phyloP scores from a whole-genome alignment of 92 coral and sea anemone species.

The Porites rus region DNA sequence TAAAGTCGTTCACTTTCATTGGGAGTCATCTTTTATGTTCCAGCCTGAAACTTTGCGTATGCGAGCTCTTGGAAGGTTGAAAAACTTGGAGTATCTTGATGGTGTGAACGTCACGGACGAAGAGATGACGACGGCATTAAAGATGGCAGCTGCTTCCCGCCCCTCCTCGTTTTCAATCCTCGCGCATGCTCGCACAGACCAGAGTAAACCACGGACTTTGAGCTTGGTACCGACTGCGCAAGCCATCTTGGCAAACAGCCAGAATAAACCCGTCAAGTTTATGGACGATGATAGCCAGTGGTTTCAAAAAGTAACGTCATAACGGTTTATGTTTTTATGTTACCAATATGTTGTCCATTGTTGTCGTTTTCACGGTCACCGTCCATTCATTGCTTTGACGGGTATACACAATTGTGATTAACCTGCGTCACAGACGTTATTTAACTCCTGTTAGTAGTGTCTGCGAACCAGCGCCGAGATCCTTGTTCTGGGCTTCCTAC shows the following conservation, averaged over 20 bases:
- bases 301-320: constrained; percentile 56
- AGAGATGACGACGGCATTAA: constrained; percentile 83
- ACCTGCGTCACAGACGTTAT: no score
- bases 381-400: no score
- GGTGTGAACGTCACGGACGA: constrained; percentile 79
- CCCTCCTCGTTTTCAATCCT: constrained; percentile 92
- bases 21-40: neutral
- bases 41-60: constrained; percentile 86
- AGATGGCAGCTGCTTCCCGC: constrained; percentile 95
- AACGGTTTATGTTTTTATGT: neutral
- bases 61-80: constrained; percentile 90
- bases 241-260: constrained; percentile 76
- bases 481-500: no score
- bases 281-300: constrained; percentile 93
- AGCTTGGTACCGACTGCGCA: constrained; percentile 91
- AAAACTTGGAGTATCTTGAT: constrained; percentile 83
- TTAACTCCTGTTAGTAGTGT: no score
- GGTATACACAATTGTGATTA: no score
- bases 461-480: no score
- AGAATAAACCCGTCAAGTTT: constrained; percentile 75
- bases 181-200: constrained; percentile 96
- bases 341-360: neutral
- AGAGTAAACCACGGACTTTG: constrained; percentile 79
- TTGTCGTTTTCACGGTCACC: neutral
- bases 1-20: no score